Evolutionary conservation across 2,113 vertebrate species (phyloP).

Genomic region (Callipepla californica): DNA sequence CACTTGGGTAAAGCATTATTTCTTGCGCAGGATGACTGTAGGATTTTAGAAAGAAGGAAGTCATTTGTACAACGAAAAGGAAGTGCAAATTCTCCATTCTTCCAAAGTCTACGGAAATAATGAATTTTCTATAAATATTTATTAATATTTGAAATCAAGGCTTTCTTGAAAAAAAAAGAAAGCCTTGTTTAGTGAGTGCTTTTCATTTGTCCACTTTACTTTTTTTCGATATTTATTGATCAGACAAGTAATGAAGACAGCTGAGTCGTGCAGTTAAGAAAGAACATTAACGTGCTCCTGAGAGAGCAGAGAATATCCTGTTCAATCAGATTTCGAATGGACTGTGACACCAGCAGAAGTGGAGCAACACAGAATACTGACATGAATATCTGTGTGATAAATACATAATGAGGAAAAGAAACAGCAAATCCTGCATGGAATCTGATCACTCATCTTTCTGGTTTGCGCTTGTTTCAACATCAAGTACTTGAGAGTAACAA

Average conservation of each 20-base stretch:
- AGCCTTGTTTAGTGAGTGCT: neutral
- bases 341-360: neutral
- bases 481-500: neutral
- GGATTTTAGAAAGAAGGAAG: neutral
- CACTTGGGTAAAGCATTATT: neutral
- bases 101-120: neutral
- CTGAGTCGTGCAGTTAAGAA: neutral
- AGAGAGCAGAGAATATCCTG: neutral
- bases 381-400: neutral
- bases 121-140: neutral
- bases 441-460: neutral
- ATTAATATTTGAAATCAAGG: conserved; percentile 16
- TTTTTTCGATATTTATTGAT: conserved; percentile 57
- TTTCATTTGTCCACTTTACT: conserved; percentile 50
- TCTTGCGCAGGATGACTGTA: neutral
- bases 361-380: neutral
- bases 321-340: neutral
- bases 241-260: conserved; percentile 34
- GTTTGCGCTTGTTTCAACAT: neutral
- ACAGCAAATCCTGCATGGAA: conserved; percentile 10
- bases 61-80: neutral
- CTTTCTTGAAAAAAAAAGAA: neutral
- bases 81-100: neutral
- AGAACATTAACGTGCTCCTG: neutral
- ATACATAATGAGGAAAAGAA: conserved; percentile 2